Evolutionary conservation across 2,113 vertebrate species (phyloP).

Genomic region (Acanthisitta chloris): DNA sequence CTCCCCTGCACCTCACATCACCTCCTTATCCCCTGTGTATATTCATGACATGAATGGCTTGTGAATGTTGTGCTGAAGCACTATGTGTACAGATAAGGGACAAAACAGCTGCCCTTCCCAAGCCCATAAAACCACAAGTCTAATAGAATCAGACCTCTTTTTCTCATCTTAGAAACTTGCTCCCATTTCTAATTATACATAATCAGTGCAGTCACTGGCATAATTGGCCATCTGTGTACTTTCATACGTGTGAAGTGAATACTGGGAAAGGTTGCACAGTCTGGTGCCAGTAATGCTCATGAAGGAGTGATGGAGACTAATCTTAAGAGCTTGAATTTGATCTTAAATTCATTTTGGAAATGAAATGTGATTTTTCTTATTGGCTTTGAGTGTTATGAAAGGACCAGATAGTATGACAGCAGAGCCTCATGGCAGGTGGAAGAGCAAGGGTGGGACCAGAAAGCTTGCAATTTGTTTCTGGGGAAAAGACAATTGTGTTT

Average conservation of each 20-base stretch:
- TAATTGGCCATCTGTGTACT: slow-evolving; percentile 68
- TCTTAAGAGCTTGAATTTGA: not conserved
- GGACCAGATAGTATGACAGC: not conserved
- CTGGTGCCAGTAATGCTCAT: not conserved
- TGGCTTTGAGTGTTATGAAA: slow-evolving; percentile 1
- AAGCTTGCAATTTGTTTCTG: not conserved
- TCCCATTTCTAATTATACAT: slow-evolving; percentile 44
- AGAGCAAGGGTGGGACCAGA: not conserved
- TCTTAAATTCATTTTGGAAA: slow-evolving; percentile 1
- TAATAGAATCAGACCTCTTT: not conserved
- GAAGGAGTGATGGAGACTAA: not conserved
- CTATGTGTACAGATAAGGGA: not conserved
- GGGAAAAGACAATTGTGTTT: not conserved
- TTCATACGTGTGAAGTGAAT: not conserved
- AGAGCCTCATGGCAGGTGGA: not conserved
- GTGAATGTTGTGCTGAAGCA: not conserved
- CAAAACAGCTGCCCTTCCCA: not conserved
- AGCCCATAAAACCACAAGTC: not conserved
- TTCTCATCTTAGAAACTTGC: not conserved
- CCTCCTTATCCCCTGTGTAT: not conserved
- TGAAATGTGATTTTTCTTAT: not conserved
- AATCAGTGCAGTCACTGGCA: slow-evolving; percentile 51
- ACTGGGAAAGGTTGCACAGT: slow-evolving; percentile 13
- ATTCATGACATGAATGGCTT: not conserved
- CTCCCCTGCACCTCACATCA: not conserved